phyloP scores from a whole-genome alignment of 2,113 vertebrate genomes.

The Tapirus terrestris region DNA sequence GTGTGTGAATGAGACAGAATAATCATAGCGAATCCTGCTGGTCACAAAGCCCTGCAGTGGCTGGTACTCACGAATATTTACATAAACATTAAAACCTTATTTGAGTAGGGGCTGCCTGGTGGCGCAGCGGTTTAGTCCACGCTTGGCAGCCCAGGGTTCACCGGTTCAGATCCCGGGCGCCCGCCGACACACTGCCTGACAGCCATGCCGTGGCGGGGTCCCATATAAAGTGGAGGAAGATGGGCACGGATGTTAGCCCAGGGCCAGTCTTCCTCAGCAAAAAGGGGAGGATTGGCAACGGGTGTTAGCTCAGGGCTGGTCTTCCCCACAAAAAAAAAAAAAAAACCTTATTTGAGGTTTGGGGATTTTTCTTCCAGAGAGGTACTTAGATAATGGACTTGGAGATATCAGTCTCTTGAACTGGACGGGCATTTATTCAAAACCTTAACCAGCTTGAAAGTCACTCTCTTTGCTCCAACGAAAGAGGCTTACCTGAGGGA shows the following conservation, averaged over 20 bases:
- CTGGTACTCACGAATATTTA: neutral
- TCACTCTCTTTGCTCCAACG: neutral
- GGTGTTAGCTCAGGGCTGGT: no score
- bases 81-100: neutral
- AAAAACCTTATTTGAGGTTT: neutral
- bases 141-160: no score
- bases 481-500: neutral
- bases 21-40: neutral
- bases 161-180: no score
- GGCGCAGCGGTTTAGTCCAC: no score
- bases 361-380: neutral
- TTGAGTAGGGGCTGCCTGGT: no score
- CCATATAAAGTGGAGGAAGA: no score
- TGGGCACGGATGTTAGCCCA: no score
- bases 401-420: neutral
- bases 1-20: neutral
- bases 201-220: no score
- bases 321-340: no score
- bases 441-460: neutral
- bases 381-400: neutral
- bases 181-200: no score
- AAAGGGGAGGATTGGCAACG: no score
- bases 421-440: neutral
- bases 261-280: no score
- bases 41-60: neutral